A percentile compares a stretch with the other conserved stretches of the same genome.
These are phyloP conservation scores for Eledona agricola DNA, from an alignment of 2,888 invertebrate species.

Conservation along the genomic window DNA sequence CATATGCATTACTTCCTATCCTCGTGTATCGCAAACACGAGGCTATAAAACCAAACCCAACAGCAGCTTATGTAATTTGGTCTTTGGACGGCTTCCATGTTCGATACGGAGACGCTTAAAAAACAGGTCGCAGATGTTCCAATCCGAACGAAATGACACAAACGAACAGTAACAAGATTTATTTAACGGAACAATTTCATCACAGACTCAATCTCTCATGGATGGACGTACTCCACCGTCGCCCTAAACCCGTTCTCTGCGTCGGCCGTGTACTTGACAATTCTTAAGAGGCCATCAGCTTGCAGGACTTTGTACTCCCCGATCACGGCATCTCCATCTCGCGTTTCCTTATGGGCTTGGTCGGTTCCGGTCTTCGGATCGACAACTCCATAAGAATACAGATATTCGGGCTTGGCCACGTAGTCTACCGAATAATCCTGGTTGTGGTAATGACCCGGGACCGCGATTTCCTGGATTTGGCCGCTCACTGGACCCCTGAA, in stretches of 20 bases:
- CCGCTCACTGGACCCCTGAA: slow-evolving; percentile 81
- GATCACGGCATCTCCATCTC: slow-evolving; percentile 76
- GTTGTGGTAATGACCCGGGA: slow-evolving; percentile 63
- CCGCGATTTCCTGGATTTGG: slow-evolving; percentile 67
- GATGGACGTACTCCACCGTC: slow-evolving; percentile 54
- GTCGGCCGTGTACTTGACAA: slow-evolving; percentile 79
- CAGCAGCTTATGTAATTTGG: no score
- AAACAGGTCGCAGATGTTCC: no score
- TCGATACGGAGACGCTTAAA: no score
- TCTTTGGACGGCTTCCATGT: no score
- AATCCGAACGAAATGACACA: no score
- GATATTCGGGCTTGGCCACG: slow-evolving; percentile 78
- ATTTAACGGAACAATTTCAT: no score
- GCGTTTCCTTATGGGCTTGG: slow-evolving; percentile 76
- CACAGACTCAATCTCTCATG: no score
- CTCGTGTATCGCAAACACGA: no score
- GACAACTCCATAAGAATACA: slow-evolving; percentile 79
- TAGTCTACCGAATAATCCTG: slow-evolving; percentile 71
- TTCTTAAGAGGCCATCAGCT: slow-evolving; percentile 76
- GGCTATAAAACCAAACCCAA: no score
- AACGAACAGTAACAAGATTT: no score
- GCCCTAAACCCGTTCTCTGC: slow-evolving; percentile 78
- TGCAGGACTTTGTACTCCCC: slow-evolving; percentile 80
- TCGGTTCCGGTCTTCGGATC: slow-evolving; percentile 77
- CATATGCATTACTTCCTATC: no score